Evolutionary conservation across 2,113 vertebrate genomes (phyloP).

Genomic region (Cottus gobio): DNA sequence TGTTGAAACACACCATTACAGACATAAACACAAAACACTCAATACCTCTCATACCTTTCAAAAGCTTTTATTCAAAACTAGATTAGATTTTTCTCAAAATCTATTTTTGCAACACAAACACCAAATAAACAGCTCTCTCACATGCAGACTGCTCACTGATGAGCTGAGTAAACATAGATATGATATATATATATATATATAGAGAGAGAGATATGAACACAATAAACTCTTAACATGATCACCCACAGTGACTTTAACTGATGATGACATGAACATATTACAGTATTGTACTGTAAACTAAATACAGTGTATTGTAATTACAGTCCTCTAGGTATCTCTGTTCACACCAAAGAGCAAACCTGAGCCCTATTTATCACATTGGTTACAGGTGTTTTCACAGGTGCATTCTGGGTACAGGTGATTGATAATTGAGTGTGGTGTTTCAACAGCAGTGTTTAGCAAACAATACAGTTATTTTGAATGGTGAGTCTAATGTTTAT

Average conservation of each 20-base stretch:
- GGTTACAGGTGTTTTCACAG: neutral
- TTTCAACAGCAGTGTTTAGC: neutral
- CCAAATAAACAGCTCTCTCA: no score
- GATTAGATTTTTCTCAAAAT: neutral
- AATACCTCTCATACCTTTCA: neutral
- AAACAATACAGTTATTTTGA: neutral
- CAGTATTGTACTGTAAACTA: neutral
- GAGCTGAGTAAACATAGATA: neutral
- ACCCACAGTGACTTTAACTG: neutral
- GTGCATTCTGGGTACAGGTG: neutral
- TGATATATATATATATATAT: no score
- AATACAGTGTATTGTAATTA: neutral
- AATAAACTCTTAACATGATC: neutral
- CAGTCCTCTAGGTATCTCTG: neutral
- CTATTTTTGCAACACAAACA: neutral
- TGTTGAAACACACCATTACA: neutral
- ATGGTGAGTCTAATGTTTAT: neutral
- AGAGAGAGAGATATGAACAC: no score
- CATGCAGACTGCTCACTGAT: neutral
- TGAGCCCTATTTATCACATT: neutral
- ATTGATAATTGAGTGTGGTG: neutral
- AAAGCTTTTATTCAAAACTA: neutral
- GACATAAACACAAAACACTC: neutral
- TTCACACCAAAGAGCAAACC: neutral
- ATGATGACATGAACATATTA: neutral